phyloP scores from a whole-genome alignment of 2,888 invertebrate genomes.

The Sesia bembeciformis region DNA sequence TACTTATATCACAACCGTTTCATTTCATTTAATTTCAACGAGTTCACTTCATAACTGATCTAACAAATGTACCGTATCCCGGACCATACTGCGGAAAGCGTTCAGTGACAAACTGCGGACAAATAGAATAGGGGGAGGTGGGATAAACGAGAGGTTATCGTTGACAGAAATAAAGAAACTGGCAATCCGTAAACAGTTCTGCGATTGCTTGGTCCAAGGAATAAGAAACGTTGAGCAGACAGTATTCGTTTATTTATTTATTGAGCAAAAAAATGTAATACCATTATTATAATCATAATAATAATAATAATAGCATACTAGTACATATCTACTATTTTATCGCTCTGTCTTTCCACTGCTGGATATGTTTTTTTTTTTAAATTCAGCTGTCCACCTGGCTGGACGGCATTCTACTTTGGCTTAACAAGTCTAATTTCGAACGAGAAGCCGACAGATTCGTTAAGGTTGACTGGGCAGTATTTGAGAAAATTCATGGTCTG shows the following conservation, averaged over 20 bases:
- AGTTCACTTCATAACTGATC: neutral
- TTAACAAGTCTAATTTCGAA: too few relatives aligned
- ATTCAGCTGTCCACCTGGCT: too few relatives aligned
- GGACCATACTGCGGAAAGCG: slow-evolving; percentile 12
- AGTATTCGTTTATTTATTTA: neutral
- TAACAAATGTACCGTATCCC: slow-evolving; percentile 11
- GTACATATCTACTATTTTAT: too few relatives aligned
- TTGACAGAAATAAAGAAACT: slow-evolving; percentile 37
- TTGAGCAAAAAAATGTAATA: neutral
- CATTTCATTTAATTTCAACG: neutral
- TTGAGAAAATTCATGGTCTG: too few relatives aligned
- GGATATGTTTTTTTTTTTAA: too few relatives aligned
- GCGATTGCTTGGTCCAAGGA: neutral
- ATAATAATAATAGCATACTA: too few relatives aligned
- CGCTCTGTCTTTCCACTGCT: too few relatives aligned
- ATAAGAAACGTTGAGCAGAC: neutral
- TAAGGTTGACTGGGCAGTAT: too few relatives aligned
- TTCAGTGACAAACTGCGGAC: slow-evolving; percentile 35
- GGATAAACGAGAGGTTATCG: slow-evolving; percentile 25
- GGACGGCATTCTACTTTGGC: too few relatives aligned
- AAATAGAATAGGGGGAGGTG: slow-evolving; percentile 29
- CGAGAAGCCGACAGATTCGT: too few relatives aligned
- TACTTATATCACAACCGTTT: too few relatives aligned
- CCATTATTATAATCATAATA: too few relatives aligned
- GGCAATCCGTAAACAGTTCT: slow-evolving; percentile 22